These are phyloP conservation scores for Apodemia hepburni DNA, from an alignment of 2,888 invertebrate genomes.

Conservation along the genomic window DNA sequence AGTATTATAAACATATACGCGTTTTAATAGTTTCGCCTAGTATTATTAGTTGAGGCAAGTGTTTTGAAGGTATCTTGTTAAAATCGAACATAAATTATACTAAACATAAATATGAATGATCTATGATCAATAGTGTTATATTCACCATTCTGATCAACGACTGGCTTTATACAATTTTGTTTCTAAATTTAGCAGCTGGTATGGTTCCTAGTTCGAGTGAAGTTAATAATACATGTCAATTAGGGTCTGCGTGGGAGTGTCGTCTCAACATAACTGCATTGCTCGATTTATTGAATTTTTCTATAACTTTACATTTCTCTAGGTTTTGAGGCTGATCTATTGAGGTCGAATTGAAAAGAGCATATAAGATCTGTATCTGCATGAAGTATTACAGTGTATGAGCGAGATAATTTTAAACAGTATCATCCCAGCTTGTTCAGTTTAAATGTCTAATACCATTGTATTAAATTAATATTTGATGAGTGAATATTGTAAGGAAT, in stretches of 20 bases:
- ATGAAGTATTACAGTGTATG: no score
- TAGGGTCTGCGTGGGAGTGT: constrained; percentile 77
- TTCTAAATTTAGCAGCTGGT: constrained; percentile 79
- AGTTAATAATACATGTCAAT: constrained; percentile 77
- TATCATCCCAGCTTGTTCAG: no score
- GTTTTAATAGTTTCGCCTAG: constrained; percentile 18
- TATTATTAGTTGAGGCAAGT: constrained; percentile 18
- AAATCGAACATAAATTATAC: neutral
- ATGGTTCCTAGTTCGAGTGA: constrained; percentile 80
- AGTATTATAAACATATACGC: constrained; percentile 13
- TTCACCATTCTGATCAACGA: constrained; percentile 38
- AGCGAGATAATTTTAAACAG: no score
- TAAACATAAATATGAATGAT: constrained; percentile 30
- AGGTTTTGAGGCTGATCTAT: constrained; percentile 5
- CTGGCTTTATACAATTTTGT: constrained; percentile 51
- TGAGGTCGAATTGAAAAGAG: neutral
- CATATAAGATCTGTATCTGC: no score
- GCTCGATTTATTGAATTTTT: constrained; percentile 25
- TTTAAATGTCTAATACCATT: no score
- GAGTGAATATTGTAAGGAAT: no score
- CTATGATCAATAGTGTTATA: constrained; percentile 29
- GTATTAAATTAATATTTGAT: no score
- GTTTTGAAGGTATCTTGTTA: neutral
- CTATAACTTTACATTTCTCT: constrained; percentile 18
- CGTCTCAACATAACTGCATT: constrained; percentile 53